Base-by-base conservation (phyloP, 2,113 vertebrate species). In the Solea solea region DNA sequence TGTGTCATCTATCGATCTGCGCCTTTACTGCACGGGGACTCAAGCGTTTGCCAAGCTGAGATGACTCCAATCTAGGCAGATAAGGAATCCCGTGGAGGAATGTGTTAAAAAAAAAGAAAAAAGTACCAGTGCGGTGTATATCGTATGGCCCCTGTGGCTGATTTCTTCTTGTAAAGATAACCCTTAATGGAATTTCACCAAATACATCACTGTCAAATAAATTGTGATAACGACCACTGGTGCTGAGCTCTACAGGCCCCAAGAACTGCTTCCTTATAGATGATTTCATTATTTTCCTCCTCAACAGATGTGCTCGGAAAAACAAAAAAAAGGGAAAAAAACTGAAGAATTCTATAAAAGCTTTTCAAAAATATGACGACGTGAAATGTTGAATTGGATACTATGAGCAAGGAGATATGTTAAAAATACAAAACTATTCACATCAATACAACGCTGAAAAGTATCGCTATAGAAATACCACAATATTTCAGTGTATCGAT, bases 141-240 rank as follows among this genome's bases (percentile, higher is more conserved):
- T 63, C 68, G 60, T 78, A 61, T 42, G 10, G 64, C 68, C 62
- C 69, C 64, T 34, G 65, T 70, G 50, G 55, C 72, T 86, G 72
- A 88, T 78, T 81, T 64, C 49, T 41, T 74, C 49, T 69, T 78
- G 75, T 81, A 70, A 78, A 88, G 87, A 83, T 86, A 86, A 83
- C 69, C 69, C 56, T 54, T 80, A 81, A 83, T 86, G 70, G 60
- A 81, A 75, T 86, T 81, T 83, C 69, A 68, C 61, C 54, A 88
- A 79, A 86, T 85, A 74, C 54, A 83, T 88, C 83, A 83, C 69
- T 85, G 84, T 83, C 80, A 78, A 86, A 86, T 87, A 86, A 83
- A 85, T 45, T 78, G 75, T 69, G 73, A 84, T 88, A 85, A 86
- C 57, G 15, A 81, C 62, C 66, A 71, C 42, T 67, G 55, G 59